Base-by-base conservation (phyloP, 2,113 vertebrate species). In the Cyrtonyx montezumae region DNA sequence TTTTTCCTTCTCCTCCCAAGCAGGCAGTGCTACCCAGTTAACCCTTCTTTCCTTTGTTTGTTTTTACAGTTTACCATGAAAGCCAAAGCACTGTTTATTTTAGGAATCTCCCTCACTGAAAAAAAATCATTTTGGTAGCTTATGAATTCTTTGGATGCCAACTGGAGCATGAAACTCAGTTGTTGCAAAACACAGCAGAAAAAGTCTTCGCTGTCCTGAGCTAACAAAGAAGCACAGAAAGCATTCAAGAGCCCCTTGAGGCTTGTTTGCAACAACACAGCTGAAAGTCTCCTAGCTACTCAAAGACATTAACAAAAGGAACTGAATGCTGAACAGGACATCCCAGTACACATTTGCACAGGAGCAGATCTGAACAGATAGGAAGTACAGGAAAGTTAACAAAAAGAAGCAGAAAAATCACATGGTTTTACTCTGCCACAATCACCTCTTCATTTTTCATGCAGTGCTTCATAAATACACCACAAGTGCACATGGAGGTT, bases 401-500 rank as follows among this genome's bases (percentile, higher is more conserved):
- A n/a, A 56, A n/a, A 58, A 21, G 10, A 55, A 51, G 5, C 13
- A 66, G 40, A 28, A 37, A 49, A 37, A 12, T 18, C 55, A 56
- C 3, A 0, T 22, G 25, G 18, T 58, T 69, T 49, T 49, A 53
- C 62, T 15, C 32, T 70, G n/a, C 20, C 1, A 1, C 2, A 32
- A 74, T 36, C 34, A 9, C 0, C 1, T 19, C 42, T 37, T 40
- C 40, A 40, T 40, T 40, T 40, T 26, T 34, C 36, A 45, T 23
- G 69, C 15, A 62, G n/a, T 1, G 30, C 56, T 42, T 67, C 26
- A 0, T 5, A 63, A 18, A 37, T 32, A 42, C 34, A 32, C 9
- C 55, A 37, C 1, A 2, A 0, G 17, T 8, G 5, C 36, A 1
- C 1, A 10, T 1, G 6, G 17, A 55, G 7, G 16, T 19, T 73